Evolutionary conservation across 2,888 invertebrate genomes (phyloP).

Genomic region (Aspidiotus destructor): DNA sequence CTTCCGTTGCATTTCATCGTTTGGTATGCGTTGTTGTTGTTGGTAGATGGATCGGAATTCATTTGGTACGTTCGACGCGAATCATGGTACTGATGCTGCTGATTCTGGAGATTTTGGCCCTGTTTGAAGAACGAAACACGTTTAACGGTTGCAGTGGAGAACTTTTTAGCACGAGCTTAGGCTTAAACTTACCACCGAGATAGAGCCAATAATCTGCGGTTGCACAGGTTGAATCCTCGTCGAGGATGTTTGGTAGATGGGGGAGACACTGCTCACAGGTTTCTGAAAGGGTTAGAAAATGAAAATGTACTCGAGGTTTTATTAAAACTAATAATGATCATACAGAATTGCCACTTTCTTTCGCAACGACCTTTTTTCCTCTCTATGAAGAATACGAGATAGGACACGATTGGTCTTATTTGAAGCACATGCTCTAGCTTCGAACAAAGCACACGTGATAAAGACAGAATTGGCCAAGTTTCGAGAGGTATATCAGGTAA

Average conservation of each 20-base stretch:
- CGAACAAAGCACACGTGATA: no score
- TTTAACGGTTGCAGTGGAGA: neutral
- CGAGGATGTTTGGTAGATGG: constrained; percentile 69
- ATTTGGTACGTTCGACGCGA: neutral
- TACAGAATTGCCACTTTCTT: no score
- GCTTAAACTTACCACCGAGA: constrained; percentile 34
- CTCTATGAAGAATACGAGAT: no score
- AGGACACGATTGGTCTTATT: no score
- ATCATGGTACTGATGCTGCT: neutral
- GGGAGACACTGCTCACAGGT: constrained; percentile 75
- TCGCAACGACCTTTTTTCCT: no score
- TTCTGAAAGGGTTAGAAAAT: constrained; percentile 48
- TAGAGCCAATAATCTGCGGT: constrained; percentile 57
- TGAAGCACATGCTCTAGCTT: no score
- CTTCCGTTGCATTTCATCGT: constrained; percentile 7
- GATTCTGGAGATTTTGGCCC: neutral
- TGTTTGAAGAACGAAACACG: neutral
- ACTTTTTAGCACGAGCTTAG: neutral
- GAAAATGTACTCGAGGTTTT: no score
- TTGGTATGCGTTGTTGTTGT: constrained; percentile 8
- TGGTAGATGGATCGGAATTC: constrained; percentile 10
- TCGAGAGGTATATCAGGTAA: no score
- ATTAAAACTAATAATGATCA: no score
- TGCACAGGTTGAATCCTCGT: constrained; percentile 72
- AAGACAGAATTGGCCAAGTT: no score